Evolutionary conservation across 1,140 invertebrate genomes (phyloP).

Genomic region (Aradophagus sp.): DNA sequence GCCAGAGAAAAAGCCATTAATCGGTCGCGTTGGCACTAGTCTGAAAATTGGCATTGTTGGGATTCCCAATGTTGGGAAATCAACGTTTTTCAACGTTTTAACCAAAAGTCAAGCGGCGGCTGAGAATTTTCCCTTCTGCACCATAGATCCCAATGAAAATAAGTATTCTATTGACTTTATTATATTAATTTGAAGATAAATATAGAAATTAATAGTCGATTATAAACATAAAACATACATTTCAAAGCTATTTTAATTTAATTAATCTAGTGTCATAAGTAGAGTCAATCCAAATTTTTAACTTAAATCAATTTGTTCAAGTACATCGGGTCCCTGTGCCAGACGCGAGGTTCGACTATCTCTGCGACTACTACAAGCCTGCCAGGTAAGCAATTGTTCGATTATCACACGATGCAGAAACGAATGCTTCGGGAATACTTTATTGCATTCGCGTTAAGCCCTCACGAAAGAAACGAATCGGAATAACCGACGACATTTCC

Average conservation of each 20-base stretch:
- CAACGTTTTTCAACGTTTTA: conserved; percentile 99
- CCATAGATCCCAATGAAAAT: conserved; percentile 99
- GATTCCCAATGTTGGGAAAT: conserved; percentile 98
- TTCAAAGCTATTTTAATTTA: too few relatives aligned
- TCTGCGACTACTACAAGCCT: conserved; percentile 96
- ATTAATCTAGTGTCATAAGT: too few relatives aligned
- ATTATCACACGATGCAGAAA: conserved; percentile 55
- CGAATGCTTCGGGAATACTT: conserved; percentile 60
- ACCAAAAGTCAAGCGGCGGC: conserved; percentile 97
- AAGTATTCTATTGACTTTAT: conserved; percentile 82
- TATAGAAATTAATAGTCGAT: too few relatives aligned
- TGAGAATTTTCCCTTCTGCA: conserved; percentile 99
- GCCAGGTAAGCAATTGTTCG: conserved; percentile 82
- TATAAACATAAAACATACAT: too few relatives aligned
- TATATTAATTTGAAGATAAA: too few relatives aligned
- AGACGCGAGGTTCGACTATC: conserved; percentile 93
- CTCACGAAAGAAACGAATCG: conserved; percentile 68
- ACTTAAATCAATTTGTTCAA: conserved; percentile 72
- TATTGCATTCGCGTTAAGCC: conserved; percentile 59
- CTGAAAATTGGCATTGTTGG: conserved; percentile 97
- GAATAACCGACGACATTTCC: conserved; percentile 72
- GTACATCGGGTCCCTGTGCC: conserved; percentile 98
- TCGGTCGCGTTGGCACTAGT: conserved; percentile 98
- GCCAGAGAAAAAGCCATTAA: conserved; percentile 90
- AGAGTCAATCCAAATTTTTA: conserved; percentile 53